phyloP scores from a whole-genome alignment of 1,140 invertebrate species.

The Tachypleus tridentatus region DNA sequence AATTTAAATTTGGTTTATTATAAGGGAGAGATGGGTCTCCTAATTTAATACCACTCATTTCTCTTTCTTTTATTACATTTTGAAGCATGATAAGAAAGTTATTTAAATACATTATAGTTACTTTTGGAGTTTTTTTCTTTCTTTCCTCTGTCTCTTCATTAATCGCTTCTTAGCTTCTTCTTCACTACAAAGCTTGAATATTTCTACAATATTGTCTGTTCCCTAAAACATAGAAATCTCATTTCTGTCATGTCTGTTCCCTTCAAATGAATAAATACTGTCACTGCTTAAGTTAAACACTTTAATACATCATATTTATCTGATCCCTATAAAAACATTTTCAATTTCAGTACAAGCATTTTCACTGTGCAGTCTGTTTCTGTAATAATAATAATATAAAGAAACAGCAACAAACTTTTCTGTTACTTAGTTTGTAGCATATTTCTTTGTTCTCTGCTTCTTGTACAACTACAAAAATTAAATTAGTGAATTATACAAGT shows the following conservation, averaged over 20 bases:
- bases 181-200: conserved; percentile 64
- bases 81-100: background rate
- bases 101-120: conserved; percentile 1
- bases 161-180: conserved; percentile 55
- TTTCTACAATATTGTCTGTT: conserved; percentile 62
- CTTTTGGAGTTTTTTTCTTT: conserved; percentile 21
- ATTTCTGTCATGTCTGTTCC: background rate
- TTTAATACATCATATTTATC: background rate
- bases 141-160: conserved; percentile 63
- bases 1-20: too few relatives aligned
- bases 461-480: too few relatives aligned
- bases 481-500: too few relatives aligned
- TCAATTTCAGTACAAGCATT: background rate
- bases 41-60: too few relatives aligned
- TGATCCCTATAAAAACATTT: background rate
- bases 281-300: too few relatives aligned
- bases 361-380: too few relatives aligned
- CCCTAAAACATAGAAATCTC: conserved; percentile 38
- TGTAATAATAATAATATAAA: too few relatives aligned
- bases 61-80: background rate
- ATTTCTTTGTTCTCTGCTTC: too few relatives aligned
- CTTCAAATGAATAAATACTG: too few relatives aligned
- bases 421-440: too few relatives aligned
- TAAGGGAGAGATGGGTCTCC: too few relatives aligned
- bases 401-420: too few relatives aligned